Base-by-base conservation (phyloP, 2,888 invertebrate genomes). In the Seira musarum region DNA sequence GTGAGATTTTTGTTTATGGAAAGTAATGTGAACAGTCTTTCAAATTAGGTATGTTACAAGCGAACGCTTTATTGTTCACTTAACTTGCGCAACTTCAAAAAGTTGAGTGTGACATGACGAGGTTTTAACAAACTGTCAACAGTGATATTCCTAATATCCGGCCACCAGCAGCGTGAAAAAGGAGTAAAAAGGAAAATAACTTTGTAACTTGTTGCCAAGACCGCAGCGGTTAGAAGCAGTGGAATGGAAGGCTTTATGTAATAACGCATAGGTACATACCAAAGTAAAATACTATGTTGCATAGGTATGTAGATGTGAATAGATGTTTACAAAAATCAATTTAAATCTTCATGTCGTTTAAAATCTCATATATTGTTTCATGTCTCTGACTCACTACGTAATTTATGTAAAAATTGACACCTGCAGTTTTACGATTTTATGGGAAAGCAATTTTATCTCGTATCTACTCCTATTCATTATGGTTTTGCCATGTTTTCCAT, bases 41-140 rank as follows among this genome's bases (percentile, higher is more conserved):
- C 57, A 57, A 57, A 57, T 5, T n/a, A n/a, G n/a, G n/a, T n/a
- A n/a, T n/a, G n/a, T n/a, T n/a, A n/a, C n/a, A n/a, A 57, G 15
- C 57, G 17, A 57, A 57, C 5, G 57, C 3, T 8, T 15, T 57
- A 15, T 5, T 57, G 57, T 57, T 13, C 17, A n/a, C 17, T 57
- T 57, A 40, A 64, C 74, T 74, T 74, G 65, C 74, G 74, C 66
- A 74, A 67, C 66, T 53, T n/a, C n/a, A 64, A 75, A 78, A 24
- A 66, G 68, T 67, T 79, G 67, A 72, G 72, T 46, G 66, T 57
- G 57, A 57, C 57, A 57, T 30, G 68, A 61, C 64, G 72, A 71
- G 77, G 79, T 73, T 74, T 74, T 35, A 68, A 73, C 73, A n/a
- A 73, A 80, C 80, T 80, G 80, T 80, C 80, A 80, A 80, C 63